These are phyloP conservation scores for Thumatha senex DNA, from an alignment of 2,888 invertebrate genomes.

Conservation along the genomic window DNA sequence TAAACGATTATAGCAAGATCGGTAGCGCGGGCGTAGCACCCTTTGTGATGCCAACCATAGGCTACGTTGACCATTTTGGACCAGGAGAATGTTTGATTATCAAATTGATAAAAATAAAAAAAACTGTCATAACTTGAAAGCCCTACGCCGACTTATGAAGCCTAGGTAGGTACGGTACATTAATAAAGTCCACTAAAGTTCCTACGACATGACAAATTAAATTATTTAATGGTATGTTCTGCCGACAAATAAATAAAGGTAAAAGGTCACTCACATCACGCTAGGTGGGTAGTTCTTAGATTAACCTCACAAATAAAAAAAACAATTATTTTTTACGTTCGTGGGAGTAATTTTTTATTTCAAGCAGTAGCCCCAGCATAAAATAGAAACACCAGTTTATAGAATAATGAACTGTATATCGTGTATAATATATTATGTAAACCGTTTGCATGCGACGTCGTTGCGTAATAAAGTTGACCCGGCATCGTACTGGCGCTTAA, in stretches of 20 bases:
- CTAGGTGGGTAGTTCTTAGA: neutral
- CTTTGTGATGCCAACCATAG: no score
- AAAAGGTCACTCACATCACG: neutral
- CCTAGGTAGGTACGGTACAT: no score
- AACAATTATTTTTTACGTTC: neutral
- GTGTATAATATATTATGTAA: slow-evolving; percentile 25
- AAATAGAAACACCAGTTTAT: slow-evolving; percentile 36
- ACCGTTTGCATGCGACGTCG: slow-evolving; percentile 53
- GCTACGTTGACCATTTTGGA: no score
- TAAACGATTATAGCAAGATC: no score
- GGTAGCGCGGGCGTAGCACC: no score
- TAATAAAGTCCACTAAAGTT: no score
- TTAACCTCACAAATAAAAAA: neutral
- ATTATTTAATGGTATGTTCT: no score
- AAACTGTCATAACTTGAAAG: no score
- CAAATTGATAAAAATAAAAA: no score
- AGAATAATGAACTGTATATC: slow-evolving; percentile 12
- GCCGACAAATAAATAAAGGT: neutral
- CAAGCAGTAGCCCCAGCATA: slow-evolving; percentile 27
- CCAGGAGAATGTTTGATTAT: no score
- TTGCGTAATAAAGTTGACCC: slow-evolving; percentile 62
- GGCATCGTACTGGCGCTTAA: slow-evolving; percentile 58
- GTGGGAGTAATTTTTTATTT: neutral
- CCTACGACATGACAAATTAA: no score
- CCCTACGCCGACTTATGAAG: no score